Percentiles rank a stretch among this genome's conserved stretches.
phyloP scores from a whole-genome alignment of 1,140 invertebrate species.

The Dendrolimus kikuchii region DNA sequence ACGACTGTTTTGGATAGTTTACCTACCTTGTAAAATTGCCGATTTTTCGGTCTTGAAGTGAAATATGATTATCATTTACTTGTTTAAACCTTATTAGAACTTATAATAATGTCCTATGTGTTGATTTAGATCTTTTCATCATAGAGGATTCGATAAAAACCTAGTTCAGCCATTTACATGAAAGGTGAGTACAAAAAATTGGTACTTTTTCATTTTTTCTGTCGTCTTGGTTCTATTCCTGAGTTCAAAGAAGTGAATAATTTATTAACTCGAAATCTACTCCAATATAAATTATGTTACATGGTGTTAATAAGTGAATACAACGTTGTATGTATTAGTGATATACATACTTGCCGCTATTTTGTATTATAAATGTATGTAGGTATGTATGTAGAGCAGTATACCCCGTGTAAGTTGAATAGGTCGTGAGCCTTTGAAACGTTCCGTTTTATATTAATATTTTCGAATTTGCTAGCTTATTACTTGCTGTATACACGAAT shows the following conservation, averaged over 20 bases:
- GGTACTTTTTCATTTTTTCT: constrained; percentile 60
- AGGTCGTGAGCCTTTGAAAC: constrained; percentile 19
- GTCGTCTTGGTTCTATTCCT: neutral
- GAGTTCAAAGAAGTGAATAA: neutral
- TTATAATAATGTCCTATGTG: constrained; percentile 51
- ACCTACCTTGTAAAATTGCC: constrained; percentile 66
- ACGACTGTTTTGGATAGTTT: constrained; percentile 72
- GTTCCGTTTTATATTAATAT: constrained; percentile 27
- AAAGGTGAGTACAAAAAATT: constrained; percentile 71
- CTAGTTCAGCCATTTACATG: constrained; percentile 69
- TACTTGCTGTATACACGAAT: too few species aligned
- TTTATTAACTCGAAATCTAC: too few species aligned
- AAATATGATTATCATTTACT: constrained; percentile 53
- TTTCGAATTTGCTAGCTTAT: too few species aligned
- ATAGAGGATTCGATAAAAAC: constrained; percentile 35
- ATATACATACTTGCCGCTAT: constrained; percentile 62
- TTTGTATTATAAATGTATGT: constrained; percentile 50
- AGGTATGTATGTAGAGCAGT: constrained; percentile 26
- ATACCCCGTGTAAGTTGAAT: constrained; percentile 49
- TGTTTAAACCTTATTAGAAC: constrained; percentile 31
- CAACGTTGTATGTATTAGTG: constrained; percentile 45
- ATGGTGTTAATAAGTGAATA: constrained; percentile 33
- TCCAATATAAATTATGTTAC: constrained; percentile 3
- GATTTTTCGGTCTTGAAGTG: constrained; percentile 57
- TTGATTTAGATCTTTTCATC: constrained; percentile 34